phyloP scores from a whole-genome alignment of 2,113 vertebrate genomes.

The Gulo gulo region DNA sequence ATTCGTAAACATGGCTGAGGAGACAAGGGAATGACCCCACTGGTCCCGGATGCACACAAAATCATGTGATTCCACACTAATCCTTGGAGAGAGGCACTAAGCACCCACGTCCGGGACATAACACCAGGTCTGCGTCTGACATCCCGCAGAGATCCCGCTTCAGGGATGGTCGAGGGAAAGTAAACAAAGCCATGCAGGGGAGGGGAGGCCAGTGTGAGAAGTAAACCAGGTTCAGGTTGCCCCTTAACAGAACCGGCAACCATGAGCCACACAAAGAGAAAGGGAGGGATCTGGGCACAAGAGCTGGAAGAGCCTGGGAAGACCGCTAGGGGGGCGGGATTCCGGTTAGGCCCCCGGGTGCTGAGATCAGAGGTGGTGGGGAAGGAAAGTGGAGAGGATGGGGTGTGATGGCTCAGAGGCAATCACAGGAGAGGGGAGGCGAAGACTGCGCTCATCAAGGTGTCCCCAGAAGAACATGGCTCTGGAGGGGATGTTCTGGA shows the following conservation, averaged over 20 bases:
- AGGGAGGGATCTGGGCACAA: background rate
- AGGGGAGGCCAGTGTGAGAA: accelerated
- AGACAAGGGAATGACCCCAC: background rate
- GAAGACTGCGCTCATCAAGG: too few species aligned
- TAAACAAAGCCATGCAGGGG: background rate
- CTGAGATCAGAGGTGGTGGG: accelerated
- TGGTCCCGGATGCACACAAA: accelerated
- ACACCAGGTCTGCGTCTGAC: background rate
- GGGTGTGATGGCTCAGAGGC: background rate
- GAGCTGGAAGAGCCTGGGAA: too few species aligned
- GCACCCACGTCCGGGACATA: accelerated
- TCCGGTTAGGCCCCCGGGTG: too few species aligned
- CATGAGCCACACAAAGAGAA: too few species aligned
- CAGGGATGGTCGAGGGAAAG: background rate
- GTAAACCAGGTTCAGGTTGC: accelerated
- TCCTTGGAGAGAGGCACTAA: background rate
- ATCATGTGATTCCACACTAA: too few species aligned
- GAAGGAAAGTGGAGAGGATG: accelerated
- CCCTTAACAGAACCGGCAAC: background rate
- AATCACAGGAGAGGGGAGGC: accelerated
- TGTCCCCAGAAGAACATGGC: accelerated
- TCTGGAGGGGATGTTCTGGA: background rate
- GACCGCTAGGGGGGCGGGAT: accelerated
- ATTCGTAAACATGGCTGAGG: accelerated
- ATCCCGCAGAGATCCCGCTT: accelerated